These are phyloP conservation scores for Aplysina aerophoba DNA, from an alignment of 37 sponge, comb jelly and placozoan species.

Conservation along the genomic window DNA sequence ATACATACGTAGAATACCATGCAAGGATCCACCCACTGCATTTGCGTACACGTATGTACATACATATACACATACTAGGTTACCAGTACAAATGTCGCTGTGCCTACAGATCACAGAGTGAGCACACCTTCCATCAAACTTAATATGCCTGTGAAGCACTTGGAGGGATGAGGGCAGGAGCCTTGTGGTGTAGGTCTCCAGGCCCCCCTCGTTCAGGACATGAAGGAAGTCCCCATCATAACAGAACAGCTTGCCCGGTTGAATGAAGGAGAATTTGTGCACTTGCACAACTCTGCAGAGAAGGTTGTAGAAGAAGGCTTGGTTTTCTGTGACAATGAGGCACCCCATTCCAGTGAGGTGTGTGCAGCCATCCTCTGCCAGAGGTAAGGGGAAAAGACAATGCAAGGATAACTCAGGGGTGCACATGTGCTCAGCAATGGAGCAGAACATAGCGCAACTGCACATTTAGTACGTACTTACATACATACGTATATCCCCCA, in stretches of 20 bases:
- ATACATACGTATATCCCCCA: background rate
- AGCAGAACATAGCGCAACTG: background rate
- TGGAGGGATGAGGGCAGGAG: constrained; percentile 11
- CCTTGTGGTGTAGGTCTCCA: constrained; percentile 23
- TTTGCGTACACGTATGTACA: background rate
- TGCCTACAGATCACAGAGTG: no score
- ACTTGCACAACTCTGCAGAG: background rate
- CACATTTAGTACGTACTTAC: background rate
- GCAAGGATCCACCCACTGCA: background rate
- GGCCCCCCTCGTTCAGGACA: constrained; percentile 18
- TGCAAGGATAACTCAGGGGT: no score
- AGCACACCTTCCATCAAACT: background rate
- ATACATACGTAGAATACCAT: no score
- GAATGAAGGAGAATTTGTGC: constrained; percentile 22
- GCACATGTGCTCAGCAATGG: background rate
- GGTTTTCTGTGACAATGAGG: background rate
- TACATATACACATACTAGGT: constrained; percentile 20
- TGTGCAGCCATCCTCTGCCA: no score
- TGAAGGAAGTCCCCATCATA: constrained; percentile 24
- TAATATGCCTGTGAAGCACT: background rate
- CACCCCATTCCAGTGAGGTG: constrained; percentile 9
- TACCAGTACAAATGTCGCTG: background rate
- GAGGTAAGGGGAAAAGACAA: no score
- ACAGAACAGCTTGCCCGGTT: background rate
- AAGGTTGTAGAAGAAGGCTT: constrained; percentile 8